phyloP scores from a whole-genome alignment of 2,888 invertebrate species.

The Sphaerophoria taeniata region DNA sequence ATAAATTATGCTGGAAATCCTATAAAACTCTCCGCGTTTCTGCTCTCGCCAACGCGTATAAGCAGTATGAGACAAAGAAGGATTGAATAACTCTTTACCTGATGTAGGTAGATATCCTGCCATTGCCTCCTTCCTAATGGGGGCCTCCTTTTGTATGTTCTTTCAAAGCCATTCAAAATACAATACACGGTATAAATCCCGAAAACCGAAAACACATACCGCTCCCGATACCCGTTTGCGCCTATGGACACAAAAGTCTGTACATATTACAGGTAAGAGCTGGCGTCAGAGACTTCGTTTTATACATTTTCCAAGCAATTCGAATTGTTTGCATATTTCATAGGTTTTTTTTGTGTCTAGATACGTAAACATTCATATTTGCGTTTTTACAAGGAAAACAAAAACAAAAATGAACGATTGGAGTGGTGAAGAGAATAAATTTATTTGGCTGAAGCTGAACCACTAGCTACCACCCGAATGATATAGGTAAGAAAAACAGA shows the following conservation, averaged over 20 bases:
- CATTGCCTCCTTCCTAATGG: not conserved
- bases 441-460: conserved; percentile 4
- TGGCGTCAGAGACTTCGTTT: not conserved
- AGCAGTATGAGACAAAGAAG: not conserved
- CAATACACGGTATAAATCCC: conserved; percentile 2
- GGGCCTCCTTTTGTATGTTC: not conserved
- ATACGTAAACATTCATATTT: conserved; percentile 37
- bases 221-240: not conserved
- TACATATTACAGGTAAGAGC: not conserved
- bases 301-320: not conserved
- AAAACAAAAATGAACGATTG: conserved; percentile 2
- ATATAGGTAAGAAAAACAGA: conserved; percentile 52
- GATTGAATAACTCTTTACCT: conserved; percentile 50
- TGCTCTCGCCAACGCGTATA: too few species aligned
- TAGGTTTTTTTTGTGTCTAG: conserved; percentile 10
- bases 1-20: conserved; percentile 64
- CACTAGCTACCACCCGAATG: conserved; percentile 7
- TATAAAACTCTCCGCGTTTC: conserved; percentile 54
- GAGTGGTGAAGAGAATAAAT: not conserved
- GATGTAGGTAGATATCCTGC: not conserved
- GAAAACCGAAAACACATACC: conserved; percentile 15
- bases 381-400: conserved; percentile 18
- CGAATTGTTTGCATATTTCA: conserved; percentile 35
- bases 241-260: too few species aligned
- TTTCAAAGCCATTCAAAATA: conserved; percentile 1